Evolutionary conservation across 2,888 invertebrate genomes (phyloP), one percentile per base, ranked within the genome.

Genomic region (Protonemura montana): DNA sequence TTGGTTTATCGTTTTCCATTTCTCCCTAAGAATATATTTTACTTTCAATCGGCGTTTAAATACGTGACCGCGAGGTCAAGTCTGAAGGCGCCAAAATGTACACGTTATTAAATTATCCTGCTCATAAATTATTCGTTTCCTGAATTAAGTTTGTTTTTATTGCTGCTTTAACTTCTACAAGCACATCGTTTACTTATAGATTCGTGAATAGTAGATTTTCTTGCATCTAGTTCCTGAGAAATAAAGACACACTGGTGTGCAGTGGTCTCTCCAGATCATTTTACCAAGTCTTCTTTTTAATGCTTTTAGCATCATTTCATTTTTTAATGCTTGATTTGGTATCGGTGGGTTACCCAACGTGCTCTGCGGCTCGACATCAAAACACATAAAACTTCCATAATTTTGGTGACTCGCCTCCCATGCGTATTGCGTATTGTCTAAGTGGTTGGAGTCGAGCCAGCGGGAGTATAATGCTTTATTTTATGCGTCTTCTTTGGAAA

Each of bases 371-470:
- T 3, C 6, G 1, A 78, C 78, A 28, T 78, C 81, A n/a, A 28
- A 81, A 30, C 81, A 81, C 29, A 81, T 81, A 30, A 30, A 81
- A 16, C 30, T 29, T 28, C 30, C 81, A 81, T 30, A 81, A 81
- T 81, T 30, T 81, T 16, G 6, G 28, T 13, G 28, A 28, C 30
- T 81, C 81, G 28, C n/a, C 7, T 25, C 28, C 27, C 78, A 35
- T 35, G 81, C 28, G 28, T 28, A 28, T 81, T 81, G 78, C 59
- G 59, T 59, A 59, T 59, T 59, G 29, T 81, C n/a, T 30, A 29
- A 81, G 29, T 28, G 30, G 29, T 81, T 81, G 81, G 81, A 29
- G n/a, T 6, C 10, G 29, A 30, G 81, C 81, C 81, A 81, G 27
- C 28, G 30, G 81, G 28, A 6, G 59, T 59, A 59, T 59, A 10